Percentiles rank a stretch among this genome's conserved stretches.
phyloP scores from a whole-genome alignment of 1,140 invertebrate genomes.

The Drosophila kurseongensis region DNA sequence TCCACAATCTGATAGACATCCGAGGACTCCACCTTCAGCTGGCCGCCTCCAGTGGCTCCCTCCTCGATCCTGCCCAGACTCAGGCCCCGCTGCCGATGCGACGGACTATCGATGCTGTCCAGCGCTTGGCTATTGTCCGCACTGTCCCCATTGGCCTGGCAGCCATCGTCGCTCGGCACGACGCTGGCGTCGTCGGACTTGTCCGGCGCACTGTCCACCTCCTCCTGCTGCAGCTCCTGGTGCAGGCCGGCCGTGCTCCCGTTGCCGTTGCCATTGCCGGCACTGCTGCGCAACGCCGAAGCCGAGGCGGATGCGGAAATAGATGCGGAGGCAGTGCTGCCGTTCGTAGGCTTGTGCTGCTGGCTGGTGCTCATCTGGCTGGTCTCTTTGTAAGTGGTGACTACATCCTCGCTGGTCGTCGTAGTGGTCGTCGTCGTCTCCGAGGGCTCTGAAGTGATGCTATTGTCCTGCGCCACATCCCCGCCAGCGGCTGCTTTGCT shows the following conservation, averaged over 20 bases:
- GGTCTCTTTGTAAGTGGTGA: slow-evolving; percentile 82
- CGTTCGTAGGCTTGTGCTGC: slow-evolving; percentile 56
- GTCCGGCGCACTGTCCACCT: slow-evolving; percentile 56
- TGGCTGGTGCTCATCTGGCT: slow-evolving; percentile 69
- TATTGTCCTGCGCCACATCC: slow-evolving; percentile 80
- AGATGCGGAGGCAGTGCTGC: slow-evolving; percentile 41
- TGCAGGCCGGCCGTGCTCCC: slow-evolving; percentile 6
- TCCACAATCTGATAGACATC: slow-evolving; percentile 90
- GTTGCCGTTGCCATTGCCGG: slow-evolving; percentile 23
- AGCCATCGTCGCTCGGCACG: slow-evolving; percentile 60
- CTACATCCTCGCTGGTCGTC: slow-evolving; percentile 83
- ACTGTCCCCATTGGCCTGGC: slow-evolving; percentile 51
- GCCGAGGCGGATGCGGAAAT: slow-evolving; percentile 40
- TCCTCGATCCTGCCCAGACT: slow-evolving; percentile 9
- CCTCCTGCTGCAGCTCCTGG: slow-evolving; percentile 30
- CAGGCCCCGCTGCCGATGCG: slow-evolving; percentile 39
- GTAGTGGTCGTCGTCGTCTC: slow-evolving; percentile 83
- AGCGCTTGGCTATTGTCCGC: slow-evolving; percentile 77
- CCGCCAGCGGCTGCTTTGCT: slow-evolving; percentile 35
- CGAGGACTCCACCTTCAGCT: slow-evolving; percentile 78
- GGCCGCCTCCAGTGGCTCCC: slow-evolving; percentile 28
- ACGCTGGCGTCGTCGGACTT: slow-evolving; percentile 72
- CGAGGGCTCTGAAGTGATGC: slow-evolving; percentile 82
- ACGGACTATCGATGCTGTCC: slow-evolving; percentile 79
- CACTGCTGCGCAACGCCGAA: slow-evolving; percentile 19